These are phyloP conservation scores for Villa cingulata DNA, from an alignment of 2,888 invertebrate genomes.

Conservation along the genomic window DNA sequence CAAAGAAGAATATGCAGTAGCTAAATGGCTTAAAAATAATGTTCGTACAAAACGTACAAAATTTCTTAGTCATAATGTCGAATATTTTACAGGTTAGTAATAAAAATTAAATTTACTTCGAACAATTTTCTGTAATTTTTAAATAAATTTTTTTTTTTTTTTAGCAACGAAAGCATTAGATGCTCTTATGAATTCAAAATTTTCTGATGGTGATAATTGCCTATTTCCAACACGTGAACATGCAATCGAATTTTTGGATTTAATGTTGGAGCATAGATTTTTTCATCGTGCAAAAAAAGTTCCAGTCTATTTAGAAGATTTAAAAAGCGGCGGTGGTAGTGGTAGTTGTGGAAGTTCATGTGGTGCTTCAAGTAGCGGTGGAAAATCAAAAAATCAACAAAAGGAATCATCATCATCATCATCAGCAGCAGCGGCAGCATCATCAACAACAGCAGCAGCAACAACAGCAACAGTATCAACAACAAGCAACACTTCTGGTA, in stretches of 20 bases:
- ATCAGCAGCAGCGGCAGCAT: too few species aligned
- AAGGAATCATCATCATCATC: too few species aligned
- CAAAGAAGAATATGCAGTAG: slow-evolving; percentile 85
- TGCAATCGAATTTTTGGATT: slow-evolving; percentile 64
- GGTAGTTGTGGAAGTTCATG: too few species aligned
- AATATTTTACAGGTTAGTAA: slow-evolving; percentile 77
- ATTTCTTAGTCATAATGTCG: slow-evolving; percentile 90
- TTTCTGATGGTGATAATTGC: slow-evolving; percentile 60
- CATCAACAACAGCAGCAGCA: slow-evolving; percentile 6
- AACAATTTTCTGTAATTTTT: neutral
- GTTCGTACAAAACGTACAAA: slow-evolving; percentile 91
- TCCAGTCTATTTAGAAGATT: slow-evolving; percentile 37
- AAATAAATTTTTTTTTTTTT: slow-evolving; percentile 7
- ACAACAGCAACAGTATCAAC: neutral
- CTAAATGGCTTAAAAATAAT: slow-evolving; percentile 88
- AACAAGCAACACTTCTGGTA: neutral
- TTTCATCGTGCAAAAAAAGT: slow-evolving; percentile 90
- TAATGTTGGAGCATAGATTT: slow-evolving; percentile 82
- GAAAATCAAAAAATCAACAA: slow-evolving; percentile 11
- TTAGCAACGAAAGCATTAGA: slow-evolving; percentile 79
- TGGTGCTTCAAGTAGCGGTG: too few species aligned
- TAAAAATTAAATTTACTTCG: slow-evolving; percentile 10
- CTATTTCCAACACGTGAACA: slow-evolving; percentile 71
- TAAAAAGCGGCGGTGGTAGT: too few species aligned
- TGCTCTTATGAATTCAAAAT: slow-evolving; percentile 79